A percentile compares a stretch with the other conserved stretches of the same genome.
phyloP scores from a whole-genome alignment of 2,797 vertebrate species.

The Echeneis naucrates region DNA sequence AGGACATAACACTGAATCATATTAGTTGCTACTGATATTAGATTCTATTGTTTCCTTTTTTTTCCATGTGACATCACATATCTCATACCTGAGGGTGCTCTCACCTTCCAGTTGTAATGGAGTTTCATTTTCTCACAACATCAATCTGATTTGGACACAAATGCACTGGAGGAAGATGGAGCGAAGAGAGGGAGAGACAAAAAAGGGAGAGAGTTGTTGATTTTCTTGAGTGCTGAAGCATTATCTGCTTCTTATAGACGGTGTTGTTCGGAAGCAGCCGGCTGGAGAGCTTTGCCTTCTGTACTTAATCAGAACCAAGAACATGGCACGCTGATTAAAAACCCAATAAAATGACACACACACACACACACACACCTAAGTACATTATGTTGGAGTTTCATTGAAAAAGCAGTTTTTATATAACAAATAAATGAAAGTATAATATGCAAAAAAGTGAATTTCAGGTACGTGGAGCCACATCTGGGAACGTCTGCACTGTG shows the following conservation, averaged over 20 bases:
- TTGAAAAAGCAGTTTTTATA: slow-evolving; percentile 1
- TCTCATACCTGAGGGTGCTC: slow-evolving; percentile 55
- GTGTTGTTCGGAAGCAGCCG: slow-evolving; percentile 68
- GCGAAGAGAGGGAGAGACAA: slow-evolving; percentile 16
- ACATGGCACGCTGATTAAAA: slow-evolving; percentile 77
- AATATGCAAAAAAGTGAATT: slow-evolving; percentile 4
- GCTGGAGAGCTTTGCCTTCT: slow-evolving; percentile 69
- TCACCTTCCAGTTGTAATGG: slow-evolving; percentile 50
- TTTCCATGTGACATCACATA: slow-evolving; percentile 43
- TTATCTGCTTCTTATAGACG: slow-evolving; percentile 74
- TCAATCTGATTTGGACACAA: slow-evolving; percentile 61
- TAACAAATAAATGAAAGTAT: not conserved
- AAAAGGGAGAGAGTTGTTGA: slow-evolving; percentile 45
- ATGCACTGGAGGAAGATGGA: slow-evolving; percentile 29
- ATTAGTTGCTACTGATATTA: slow-evolving; percentile 68
- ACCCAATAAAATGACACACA: slow-evolving; percentile 56
- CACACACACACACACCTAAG: slow-evolving; percentile 16
- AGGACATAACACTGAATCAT: slow-evolving; percentile 67
- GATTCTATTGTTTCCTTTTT: slow-evolving; percentile 57
- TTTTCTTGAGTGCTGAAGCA: slow-evolving; percentile 64
- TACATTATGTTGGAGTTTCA: slow-evolving; percentile 9
- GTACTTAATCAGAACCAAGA: slow-evolving; percentile 71
- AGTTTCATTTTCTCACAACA: slow-evolving; percentile 69
- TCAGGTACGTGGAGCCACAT: not conserved
- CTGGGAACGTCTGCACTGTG: too few species aligned